Evolutionary conservation across 2,797 vertebrate genomes (phyloP), one percentile per base, ranked within the genome.

Genomic region (Rhinoraja longicauda): DNA sequence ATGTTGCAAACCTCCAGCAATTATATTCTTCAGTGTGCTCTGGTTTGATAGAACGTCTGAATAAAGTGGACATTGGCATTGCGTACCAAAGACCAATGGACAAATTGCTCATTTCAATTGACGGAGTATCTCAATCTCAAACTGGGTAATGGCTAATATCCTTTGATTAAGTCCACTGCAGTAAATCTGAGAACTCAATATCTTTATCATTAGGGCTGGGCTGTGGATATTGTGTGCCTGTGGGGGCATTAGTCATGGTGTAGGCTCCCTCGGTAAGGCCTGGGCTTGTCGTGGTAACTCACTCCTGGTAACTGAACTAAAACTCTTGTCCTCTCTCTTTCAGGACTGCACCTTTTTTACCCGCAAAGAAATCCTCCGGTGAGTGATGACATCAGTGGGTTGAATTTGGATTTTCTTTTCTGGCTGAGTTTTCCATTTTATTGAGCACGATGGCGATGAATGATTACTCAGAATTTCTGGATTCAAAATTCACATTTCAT

Each of bases 271-370:
- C 62, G 67, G 29, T 67, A 24, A 39, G 77, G 36, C 36, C 36
- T 19, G 1, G 0, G 17, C n/a, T 36, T 88, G n/a, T 36, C 17
- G 6, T 67, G 84, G 17, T 4, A 32, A 45, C 84, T 64, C n/a
- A 17, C 29, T n/a, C 39, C 6, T 1, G 53, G 70, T 26, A 24
- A 39, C 6, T 75, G 70, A 39, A 92, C 39, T 92, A 92, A 92
- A 75, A 75, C 45, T 57, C 39, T 45, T 57, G 39, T 92, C 72
- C 45, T 62, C 95, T 93, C 95, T 73, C 93, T 95, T 94, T 90
- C 97, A 99, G 99, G 99, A 99, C 94, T 99, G 99, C 94, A 99
- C 98, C 0, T 99, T 99, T 96, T 99, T 99, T 95, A 99, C 99
- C 72, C 97, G 99, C 93, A 99, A 99, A 94, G 99, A 99, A 96